Evolutionary conservation across 1,140 invertebrate genomes (phyloP), one percentile per base, ranked within the genome.

Genomic region (Drosophila quadrilineata): DNA sequence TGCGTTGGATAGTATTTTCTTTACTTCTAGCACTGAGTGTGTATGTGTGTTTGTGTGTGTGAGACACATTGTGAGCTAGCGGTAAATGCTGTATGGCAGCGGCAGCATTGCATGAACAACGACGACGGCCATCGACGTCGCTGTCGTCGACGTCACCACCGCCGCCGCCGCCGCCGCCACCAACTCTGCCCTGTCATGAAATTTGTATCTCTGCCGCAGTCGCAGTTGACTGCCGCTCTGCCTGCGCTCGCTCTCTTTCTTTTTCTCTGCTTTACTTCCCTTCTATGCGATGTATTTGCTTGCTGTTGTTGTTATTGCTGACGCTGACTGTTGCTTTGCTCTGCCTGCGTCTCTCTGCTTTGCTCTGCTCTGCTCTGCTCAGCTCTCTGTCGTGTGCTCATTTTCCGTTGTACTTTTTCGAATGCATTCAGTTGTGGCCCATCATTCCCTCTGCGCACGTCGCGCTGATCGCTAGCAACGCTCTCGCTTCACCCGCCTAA

Each of bases 381-480:
- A 43, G 26, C 16, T 45, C n/a, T 28, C 22, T 58, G 43, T 43
- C 29, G 4, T 9, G 79, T 71, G 80, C 79, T 85, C 79, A 82
- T 84, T 82, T 82, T 75, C 76, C 77, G 77, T 71, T 85, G 80
- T 84, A 85, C 67, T 84, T 84, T 71, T 71, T 86, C 75, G 74
- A 74, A 67, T 84, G 79, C 79, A 84, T 66, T 84, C 80, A 73
- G 71, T 64, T 65, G 73, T 73, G 57, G 60, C 60, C 60, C 67
- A 77, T 82, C 84, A 87, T 87, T 87, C 71, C 77, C 77, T 87
- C 79, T 79, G 84, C 84, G 84, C 71, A 79, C 84, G 86, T 87
- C 77, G 77, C 72, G 69, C 74, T 67, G 84, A 87, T 87, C 84
- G 77, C 84, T 84, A 73, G 71, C 62, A 71, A 24, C 43, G 71